Conservation (phyloP, 2,797 vertebrate species). For the Schizothorax lantsangensis region DNA sequence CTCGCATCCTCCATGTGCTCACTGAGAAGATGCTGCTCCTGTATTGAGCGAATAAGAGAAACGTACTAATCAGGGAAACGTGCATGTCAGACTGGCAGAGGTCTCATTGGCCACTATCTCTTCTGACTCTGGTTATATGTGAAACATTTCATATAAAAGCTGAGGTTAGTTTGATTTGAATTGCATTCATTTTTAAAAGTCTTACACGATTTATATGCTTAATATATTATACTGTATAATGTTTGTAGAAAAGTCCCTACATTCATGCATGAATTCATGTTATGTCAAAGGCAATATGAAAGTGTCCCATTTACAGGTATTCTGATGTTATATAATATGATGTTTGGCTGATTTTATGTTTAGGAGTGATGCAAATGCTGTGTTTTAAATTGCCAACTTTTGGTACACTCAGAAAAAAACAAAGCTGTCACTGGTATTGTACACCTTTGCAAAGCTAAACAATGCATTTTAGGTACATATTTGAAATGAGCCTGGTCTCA, state of each 20-base stretch:
- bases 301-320: neutral
- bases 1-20: conserved; percentile 10
- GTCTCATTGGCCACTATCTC: conserved; percentile 34
- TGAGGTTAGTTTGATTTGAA: neutral
- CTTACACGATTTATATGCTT: neutral
- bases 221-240: neutral
- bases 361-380: neutral
- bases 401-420: neutral
- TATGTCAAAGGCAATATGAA: neutral
- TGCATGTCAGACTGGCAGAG: neutral
- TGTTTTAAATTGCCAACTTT: neutral
- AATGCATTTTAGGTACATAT: neutral
- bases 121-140: neutral
- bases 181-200: neutral
- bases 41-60: conserved; percentile 7
- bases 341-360: neutral
- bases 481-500: neutral
- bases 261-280: neutral
- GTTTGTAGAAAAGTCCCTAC: neutral
- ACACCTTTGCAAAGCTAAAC: neutral
- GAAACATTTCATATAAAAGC: neutral
- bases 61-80: conserved; percentile 16
- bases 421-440: neutral
- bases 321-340: too few species aligned
- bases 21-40: conserved; percentile 1